Evolutionary conservation across 2,888 invertebrate species (phyloP).

Genomic region (Operophtera brumata): DNA sequence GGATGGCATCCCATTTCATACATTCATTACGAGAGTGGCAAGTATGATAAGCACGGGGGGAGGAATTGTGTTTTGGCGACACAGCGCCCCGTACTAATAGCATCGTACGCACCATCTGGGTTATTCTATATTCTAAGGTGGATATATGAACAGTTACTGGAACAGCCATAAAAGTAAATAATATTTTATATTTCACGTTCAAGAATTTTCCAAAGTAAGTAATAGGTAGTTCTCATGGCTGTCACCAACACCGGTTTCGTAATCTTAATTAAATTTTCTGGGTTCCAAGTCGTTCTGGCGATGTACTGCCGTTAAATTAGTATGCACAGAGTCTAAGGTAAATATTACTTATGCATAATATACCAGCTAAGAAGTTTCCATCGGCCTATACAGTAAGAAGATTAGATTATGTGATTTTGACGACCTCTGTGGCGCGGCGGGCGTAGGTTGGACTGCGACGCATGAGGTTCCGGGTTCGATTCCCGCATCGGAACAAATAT

Average conservation of each 20-base stretch:
- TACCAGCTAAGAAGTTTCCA: slow-evolving; percentile 1
- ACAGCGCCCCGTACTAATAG: too few relatives aligned
- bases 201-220: slow-evolving; percentile 1
- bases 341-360: not conserved
- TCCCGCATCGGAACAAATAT: too few relatives aligned
- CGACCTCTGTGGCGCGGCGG: too few relatives aligned
- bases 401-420: not conserved
- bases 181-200: not conserved
- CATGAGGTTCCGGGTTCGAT: too few relatives aligned
- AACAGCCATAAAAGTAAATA: slow-evolving; percentile 1
- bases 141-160: too few relatives aligned
- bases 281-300: not conserved
- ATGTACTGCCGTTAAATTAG: not conserved
- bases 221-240: slow-evolving; percentile 5
- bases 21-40: too few relatives aligned
- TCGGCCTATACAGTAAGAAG: not conserved
- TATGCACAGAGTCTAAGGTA: not conserved
- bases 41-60: too few relatives aligned
- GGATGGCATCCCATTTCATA: too few relatives aligned
- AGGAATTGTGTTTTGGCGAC: too few relatives aligned
- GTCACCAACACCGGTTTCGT: slow-evolving; percentile 12
- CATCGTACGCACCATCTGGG: too few relatives aligned
- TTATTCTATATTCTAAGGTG: too few relatives aligned
- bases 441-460: too few relatives aligned
- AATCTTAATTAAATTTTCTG: not conserved